Evolutionary conservation across 2,797 vertebrate species (phyloP), one percentile per base, ranked within the genome.

Genomic region (Enteromius mattozi): DNA sequence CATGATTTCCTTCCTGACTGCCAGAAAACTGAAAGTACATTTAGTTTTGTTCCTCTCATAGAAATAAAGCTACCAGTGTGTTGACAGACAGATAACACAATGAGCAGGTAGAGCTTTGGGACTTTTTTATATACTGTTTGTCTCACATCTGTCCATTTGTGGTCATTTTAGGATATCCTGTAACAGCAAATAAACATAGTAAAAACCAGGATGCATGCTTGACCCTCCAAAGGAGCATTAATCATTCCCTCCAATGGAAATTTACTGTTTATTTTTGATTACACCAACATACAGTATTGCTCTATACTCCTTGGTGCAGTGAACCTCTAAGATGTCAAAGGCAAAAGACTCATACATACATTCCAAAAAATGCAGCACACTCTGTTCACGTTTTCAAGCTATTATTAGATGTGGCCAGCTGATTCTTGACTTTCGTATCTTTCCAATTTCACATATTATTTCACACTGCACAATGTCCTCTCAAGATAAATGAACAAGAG

Each of bases 1-100:
- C 81, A 78, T 56, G 30, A n/a, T 70, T 85, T 83, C 82, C 84
- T 85, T 85, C 83, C 85, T 86, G 71, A 81, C n/a, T 74, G 47
- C 85, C 37, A 83, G 66, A 71, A 77, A 84, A 27, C 37, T 35
- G 19, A 79, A 70, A 81, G 49, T 9, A 71, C 37, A 40, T 14
- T 3, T 27, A n/a, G 19, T 17, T 86, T 54, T 40, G 42, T 47
- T 83, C 35, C 49, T 71, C 33, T 54, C 12, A 71, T 45, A 45
- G 8, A 78, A 81, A 81, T 37, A 66, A 85, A 56, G 12, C 33
- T 14, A 4, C 17, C 35, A 47, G 21, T 66, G 56, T 56, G 74
- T 17, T 78, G 75, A 74, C 19, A 82, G 69, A 65, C 76, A 70
- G 40, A 6, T 59, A 78, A 79, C 77, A 78, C 54, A 33, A 37